A percentile compares a stretch with the other conserved stretches of the same genome.
phyloP scores from a whole-genome alignment of 2,113 vertebrate genomes.

The Sorex araneus region DNA sequence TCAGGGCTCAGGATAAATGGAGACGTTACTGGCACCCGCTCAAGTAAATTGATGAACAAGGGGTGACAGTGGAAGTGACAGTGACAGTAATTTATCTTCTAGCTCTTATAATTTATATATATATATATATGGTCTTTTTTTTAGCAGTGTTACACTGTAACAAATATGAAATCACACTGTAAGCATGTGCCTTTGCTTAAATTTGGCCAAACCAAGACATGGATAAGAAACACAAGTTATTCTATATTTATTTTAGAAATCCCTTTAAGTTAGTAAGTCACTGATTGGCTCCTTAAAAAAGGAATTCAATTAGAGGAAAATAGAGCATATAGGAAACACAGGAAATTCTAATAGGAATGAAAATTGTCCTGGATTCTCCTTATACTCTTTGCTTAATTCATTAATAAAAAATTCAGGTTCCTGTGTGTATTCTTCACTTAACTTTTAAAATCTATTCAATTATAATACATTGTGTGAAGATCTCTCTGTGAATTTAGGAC shows the following conservation, averaged over 20 bases:
- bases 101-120: conserved; percentile 3
- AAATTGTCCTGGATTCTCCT: background rate
- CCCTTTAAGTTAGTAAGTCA: background rate
- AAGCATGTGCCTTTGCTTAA: background rate
- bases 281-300: background rate
- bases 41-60: too few relatives aligned
- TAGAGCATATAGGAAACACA: background rate
- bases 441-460: conserved; percentile 46
- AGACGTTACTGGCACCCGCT: too few relatives aligned
- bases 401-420: conserved; percentile 25
- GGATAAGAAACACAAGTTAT: background rate
- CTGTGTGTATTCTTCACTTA: conserved; percentile 31
- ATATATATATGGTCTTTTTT: background rate
- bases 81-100: background rate
- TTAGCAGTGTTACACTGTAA: background rate
- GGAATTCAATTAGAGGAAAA: background rate
- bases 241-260: conserved; percentile 36
- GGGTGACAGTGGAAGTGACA: too few relatives aligned
- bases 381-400: conserved; percentile 51
- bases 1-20: too few relatives aligned
- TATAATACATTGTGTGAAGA: conserved; percentile 37
- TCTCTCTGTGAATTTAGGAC: conserved; percentile 27
- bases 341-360: background rate
- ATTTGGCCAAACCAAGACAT: conserved; percentile 24
- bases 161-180: conserved; percentile 1